phyloP scores from a whole-genome alignment of 2,888 invertebrate species.

The Vanessa cardui region DNA sequence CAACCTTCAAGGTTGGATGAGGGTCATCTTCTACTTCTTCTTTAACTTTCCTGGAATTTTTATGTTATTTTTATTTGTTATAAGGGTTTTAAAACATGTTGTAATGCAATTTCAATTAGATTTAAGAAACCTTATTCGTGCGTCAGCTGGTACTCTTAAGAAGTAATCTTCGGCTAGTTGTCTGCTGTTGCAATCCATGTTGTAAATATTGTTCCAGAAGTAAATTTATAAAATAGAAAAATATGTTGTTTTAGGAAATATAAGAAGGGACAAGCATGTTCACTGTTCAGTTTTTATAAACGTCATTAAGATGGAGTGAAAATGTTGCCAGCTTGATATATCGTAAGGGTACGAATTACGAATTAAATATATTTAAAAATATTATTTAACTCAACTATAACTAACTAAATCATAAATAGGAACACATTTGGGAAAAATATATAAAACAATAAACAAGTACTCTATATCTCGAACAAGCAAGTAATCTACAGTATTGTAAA shows the following conservation, averaged over 20 bases:
- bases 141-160: slow-evolving; percentile 83
- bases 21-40: slow-evolving; percentile 74
- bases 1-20: slow-evolving; percentile 85
- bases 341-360: background rate
- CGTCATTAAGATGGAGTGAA: background rate
- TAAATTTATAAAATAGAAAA: slow-evolving; percentile 36
- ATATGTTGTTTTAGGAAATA: slow-evolving; percentile 12
- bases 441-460: too few species aligned
- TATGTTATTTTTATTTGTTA: background rate
- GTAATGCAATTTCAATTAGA: slow-evolving; percentile 32
- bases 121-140: slow-evolving; percentile 80
- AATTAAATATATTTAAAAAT: too few species aligned
- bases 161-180: slow-evolving; percentile 85
- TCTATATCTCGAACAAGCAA: too few species aligned
- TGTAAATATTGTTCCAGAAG: slow-evolving; percentile 22
- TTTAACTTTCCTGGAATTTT: slow-evolving; percentile 61
- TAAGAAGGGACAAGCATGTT: background rate
- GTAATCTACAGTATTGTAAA: too few species aligned
- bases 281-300: background rate
- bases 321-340: background rate
- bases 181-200: slow-evolving; percentile 83
- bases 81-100: slow-evolving; percentile 40
- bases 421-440: too few species aligned
- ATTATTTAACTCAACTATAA: too few species aligned
- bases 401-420: too few species aligned